Evolutionary conservation across 2,797 vertebrate genomes (phyloP), one percentile per base, ranked within the genome.

Genomic region (Sphenopsis melanotis): DNA sequence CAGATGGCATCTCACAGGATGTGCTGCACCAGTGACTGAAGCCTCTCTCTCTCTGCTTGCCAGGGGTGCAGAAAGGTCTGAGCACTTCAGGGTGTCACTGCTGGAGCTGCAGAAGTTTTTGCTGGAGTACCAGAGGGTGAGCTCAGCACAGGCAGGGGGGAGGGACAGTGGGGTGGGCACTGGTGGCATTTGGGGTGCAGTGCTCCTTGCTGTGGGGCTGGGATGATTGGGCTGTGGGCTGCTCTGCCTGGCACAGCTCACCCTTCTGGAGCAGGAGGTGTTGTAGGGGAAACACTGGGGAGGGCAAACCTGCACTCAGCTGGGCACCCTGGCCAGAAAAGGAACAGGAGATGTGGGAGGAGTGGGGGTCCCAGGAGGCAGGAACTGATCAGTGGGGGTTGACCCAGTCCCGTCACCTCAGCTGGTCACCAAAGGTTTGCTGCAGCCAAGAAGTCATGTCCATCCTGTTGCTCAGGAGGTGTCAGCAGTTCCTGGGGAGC

Each of bases 51-150:
- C 63, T 97, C 50, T 93, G 56, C 76, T 79, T 90, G 34, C 23
- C 97, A 99, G 99, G 96, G 97, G 97, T 77, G 98, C 97, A 70
- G 99, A 99, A 88, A 98, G 98, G 94, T 98, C 98, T 4, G 99
- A 99, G 83, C 98, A 98, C 94, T 97, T 97, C 93, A 98, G 96
- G 94, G 98, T 99, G 94, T 98, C 98, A 0, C 98, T 99, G 56
- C 97, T 98, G 74, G 98, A 99, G 72, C 98, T 99, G 96, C 98
- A 99, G 97, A 98, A 96, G 90, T 99, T 99, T 95, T 97, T 99
- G 24, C 93, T 99, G 66, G 98, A 99, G 24, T 98, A 97, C 97
- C 99, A 99, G 96, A 99, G 98, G 98, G 99, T 99, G 97, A 93
- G 97, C 69, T 74, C 4, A 1, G 15, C 36, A n/a, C 29, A 9